Evolutionary conservation across 2,797 vertebrate genomes (phyloP).

Genomic region (Acanthiza pusilla): DNA sequence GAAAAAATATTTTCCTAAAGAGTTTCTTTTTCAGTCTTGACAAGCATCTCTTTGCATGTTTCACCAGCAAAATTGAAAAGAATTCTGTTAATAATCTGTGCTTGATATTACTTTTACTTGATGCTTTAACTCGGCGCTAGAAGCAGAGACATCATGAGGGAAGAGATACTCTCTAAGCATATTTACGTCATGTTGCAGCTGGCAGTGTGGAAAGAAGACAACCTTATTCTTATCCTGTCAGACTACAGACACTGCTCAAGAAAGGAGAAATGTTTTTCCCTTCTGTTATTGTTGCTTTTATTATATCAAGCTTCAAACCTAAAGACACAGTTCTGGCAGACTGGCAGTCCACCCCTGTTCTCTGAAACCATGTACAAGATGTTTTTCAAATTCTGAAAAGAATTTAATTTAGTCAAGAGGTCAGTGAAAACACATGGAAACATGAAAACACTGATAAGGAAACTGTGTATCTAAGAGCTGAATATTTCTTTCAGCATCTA

Average conservation of each 20-base stretch:
- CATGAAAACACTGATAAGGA: neutral
- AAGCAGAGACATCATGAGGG: neutral
- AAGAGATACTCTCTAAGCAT: neutral
- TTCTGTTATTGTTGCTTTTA: neutral
- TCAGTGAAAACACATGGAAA: neutral
- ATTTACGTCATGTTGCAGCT: neutral
- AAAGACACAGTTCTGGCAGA: neutral
- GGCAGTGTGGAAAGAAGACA: neutral
- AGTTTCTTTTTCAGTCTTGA: too few species aligned
- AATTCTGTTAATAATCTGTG: neutral
- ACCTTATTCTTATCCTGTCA: neutral
- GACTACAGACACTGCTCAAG: neutral
- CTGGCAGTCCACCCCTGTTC: rapidly evolving
- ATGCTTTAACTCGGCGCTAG: neutral
- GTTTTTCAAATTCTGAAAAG: neutral
- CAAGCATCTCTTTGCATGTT: too few species aligned
- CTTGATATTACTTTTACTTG: neutral
- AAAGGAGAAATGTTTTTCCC: neutral
- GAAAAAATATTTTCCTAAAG: too few species aligned
- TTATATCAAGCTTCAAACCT: neutral
- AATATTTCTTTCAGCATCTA: neutral
- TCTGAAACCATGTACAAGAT: neutral
- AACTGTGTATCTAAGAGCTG: neutral
- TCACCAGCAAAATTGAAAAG: too few species aligned
- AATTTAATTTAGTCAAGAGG: neutral